These are phyloP conservation scores for Tachuris rubrigastra DNA, from an alignment of 2,113 vertebrate genomes.

Conservation along the genomic window DNA sequence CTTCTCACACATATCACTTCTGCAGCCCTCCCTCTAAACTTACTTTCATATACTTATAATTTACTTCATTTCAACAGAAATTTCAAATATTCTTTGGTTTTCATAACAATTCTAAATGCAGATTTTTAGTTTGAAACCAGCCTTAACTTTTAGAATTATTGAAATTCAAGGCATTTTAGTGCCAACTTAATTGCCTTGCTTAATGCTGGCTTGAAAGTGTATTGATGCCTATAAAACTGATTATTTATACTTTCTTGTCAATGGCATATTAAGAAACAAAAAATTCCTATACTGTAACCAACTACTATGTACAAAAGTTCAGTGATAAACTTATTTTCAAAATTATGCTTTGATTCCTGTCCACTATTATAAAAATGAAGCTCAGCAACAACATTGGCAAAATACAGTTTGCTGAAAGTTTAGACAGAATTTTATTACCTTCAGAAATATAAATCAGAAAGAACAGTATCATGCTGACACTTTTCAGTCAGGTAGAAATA, in stretches of 20 bases:
- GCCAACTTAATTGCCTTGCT: neutral
- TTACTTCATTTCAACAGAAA: no score
- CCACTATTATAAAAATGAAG: neutral
- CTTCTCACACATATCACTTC: neutral
- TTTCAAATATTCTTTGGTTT: neutral
- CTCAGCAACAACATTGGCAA: neutral
- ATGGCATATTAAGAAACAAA: neutral
- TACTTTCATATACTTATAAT: no score
- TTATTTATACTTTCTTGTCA: neutral
- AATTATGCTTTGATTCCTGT: neutral
- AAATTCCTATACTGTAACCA: neutral
- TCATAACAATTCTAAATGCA: neutral
- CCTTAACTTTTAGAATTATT: neutral
- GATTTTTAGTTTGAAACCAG: neutral
- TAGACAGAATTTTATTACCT: neutral
- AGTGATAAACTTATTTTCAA: neutral
- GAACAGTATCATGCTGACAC: neutral
- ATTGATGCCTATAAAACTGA: neutral
- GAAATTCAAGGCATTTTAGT: neutral
- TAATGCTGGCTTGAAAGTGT: neutral
- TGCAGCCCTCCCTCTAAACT: neutral
- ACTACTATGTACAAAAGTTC: neutral
- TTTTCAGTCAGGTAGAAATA: neutral
- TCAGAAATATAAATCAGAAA: neutral
- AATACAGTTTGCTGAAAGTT: neutral